Evolutionary conservation across 2,113 vertebrate species (phyloP).

Genomic region (Brachionichthys hirsutus): DNA sequence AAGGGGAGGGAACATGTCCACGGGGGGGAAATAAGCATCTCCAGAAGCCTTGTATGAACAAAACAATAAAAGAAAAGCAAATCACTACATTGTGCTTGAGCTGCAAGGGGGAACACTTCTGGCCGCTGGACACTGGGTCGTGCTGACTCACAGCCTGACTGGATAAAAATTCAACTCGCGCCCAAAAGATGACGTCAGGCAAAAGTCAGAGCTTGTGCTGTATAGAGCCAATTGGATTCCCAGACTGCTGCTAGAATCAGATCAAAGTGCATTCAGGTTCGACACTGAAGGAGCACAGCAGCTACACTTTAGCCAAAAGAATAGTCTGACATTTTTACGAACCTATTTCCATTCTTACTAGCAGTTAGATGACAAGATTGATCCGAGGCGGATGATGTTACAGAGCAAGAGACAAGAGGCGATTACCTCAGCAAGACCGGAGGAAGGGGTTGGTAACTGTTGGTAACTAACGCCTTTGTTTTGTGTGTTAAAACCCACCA

Average conservation of each 20-base stretch:
- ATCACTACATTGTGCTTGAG: constrained; percentile 18
- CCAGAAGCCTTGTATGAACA: background rate
- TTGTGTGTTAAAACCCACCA: no score
- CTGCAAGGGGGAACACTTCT: constrained; percentile 27
- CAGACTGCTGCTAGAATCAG: constrained; percentile 8
- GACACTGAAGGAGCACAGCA: background rate
- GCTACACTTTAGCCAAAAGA: background rate
- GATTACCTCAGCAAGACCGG: background rate
- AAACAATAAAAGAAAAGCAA: constrained; percentile 29
- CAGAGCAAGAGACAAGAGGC: background rate
- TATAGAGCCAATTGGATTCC: constrained; percentile 17
- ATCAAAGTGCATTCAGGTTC: background rate
- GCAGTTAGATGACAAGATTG: background rate
- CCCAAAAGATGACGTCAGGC: constrained; percentile 33
- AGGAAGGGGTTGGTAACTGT: no score
- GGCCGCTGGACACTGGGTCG: constrained; percentile 40
- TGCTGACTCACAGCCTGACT: constrained; percentile 60
- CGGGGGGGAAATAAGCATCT: constrained; percentile 5
- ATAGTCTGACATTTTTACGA: background rate
- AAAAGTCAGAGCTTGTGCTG: constrained; percentile 40
- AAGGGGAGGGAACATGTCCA: background rate
- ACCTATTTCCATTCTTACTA: background rate
- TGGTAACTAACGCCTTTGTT: no score
- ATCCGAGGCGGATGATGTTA: background rate
- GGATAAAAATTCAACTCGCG: constrained; percentile 42